These are phyloP conservation scores for Mus spicilegus DNA, from an alignment of 2,113 vertebrate species.

Conservation along the genomic window DNA sequence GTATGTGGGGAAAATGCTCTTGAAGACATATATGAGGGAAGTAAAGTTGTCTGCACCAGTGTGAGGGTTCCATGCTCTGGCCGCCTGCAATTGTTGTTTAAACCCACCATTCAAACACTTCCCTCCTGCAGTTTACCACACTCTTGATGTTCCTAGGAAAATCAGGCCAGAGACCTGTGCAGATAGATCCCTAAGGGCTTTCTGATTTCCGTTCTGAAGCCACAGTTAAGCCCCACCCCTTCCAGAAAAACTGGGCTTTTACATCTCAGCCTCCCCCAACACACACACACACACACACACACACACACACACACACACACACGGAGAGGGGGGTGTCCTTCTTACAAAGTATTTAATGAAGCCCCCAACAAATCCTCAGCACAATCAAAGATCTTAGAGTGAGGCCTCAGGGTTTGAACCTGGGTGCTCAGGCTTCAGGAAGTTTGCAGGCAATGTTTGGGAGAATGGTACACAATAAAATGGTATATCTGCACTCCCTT, in stretches of 20 bases:
- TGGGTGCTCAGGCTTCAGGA: neutral
- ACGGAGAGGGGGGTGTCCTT: neutral
- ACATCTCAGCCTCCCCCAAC: neutral
- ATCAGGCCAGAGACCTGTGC: neutral
- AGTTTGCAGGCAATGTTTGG: neutral
- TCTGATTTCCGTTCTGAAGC: neutral
- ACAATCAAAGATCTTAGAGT: neutral
- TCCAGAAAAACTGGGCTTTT: neutral
- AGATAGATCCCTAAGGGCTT: neutral
- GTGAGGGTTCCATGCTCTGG: neutral
- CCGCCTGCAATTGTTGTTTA: neutral
- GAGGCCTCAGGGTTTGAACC: neutral
- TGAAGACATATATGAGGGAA: neutral
- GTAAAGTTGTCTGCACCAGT: neutral
- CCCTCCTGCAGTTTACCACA: neutral
- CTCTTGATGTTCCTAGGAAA: neutral
- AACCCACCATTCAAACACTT: neutral
- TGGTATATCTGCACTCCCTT: neutral
- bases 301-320: neutral
- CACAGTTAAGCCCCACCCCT: neutral
- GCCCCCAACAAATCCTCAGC: too few relatives aligned
- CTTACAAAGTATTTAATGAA: neutral
- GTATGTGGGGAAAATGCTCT: conserved; percentile 1
- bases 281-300: neutral
- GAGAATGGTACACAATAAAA: neutral